Conservation (phyloP, 2,888 invertebrate genomes). For the Aradus depressus region DNA sequence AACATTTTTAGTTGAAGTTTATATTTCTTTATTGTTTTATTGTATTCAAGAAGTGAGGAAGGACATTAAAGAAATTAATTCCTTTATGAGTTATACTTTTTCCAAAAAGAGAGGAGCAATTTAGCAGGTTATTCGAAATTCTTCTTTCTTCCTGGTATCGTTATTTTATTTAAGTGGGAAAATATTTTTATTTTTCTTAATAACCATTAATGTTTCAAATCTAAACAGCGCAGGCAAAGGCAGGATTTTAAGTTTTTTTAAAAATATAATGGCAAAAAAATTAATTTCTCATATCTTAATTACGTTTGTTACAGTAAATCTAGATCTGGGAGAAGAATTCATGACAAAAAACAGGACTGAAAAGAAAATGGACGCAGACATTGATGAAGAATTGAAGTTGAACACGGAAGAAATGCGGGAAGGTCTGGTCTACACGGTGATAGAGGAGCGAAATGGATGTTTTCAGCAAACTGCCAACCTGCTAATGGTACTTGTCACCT, state of each 20-base stretch:
- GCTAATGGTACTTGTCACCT: slow-evolving; percentile 10
- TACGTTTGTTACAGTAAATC: slow-evolving; percentile 23
- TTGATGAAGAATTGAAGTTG: slow-evolving; percentile 29
- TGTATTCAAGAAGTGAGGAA: too few species aligned
- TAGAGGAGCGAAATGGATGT: slow-evolving; percentile 22
- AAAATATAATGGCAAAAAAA: neutral
- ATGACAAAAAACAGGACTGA: slow-evolving; percentile 21
- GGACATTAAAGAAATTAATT: too few species aligned
- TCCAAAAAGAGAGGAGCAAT: too few species aligned
- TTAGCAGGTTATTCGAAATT: too few species aligned
- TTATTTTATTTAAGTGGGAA: neutral
- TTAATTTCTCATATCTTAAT: slow-evolving; percentile 5
- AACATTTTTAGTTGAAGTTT: too few species aligned
- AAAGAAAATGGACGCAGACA: slow-evolving; percentile 20
- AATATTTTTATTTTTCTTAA: neutral
- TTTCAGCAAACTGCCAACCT: slow-evolving; percentile 6
- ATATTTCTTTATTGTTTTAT: too few species aligned
- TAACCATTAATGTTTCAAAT: neutral
- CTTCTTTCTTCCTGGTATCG: too few species aligned
- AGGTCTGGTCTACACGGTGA: slow-evolving; percentile 31
- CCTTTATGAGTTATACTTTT: too few species aligned
- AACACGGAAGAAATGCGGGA: slow-evolving; percentile 31
- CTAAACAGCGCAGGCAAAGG: neutral
- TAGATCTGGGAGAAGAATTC: slow-evolving; percentile 23
- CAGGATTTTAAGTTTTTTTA: neutral